Evolutionary conservation across 1,140 invertebrate species (phyloP).

Genomic region (Plutomurus gul): DNA sequence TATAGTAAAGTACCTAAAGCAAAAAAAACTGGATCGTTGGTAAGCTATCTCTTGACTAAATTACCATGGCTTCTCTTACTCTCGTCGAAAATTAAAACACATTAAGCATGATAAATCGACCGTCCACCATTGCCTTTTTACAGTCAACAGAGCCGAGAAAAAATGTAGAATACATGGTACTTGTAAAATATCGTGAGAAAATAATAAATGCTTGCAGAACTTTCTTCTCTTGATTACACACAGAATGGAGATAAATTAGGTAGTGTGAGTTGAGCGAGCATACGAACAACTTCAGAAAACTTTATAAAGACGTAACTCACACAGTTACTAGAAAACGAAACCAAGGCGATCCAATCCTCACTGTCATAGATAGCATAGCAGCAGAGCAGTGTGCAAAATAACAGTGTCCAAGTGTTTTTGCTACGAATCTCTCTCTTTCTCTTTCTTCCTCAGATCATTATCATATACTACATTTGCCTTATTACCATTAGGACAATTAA

Average conservation of each 20-base stretch:
- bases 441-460: background rate
- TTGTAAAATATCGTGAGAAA: conserved; percentile 8
- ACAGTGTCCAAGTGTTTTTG: background rate
- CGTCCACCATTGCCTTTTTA: too few species aligned
- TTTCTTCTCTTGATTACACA: conserved; percentile 23
- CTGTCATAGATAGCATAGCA: too few species aligned
- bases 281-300: background rate
- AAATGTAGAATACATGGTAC: background rate
- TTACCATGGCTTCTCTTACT: background rate
- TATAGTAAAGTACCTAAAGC: too few species aligned
- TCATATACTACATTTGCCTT: background rate
- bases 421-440: background rate
- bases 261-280: background rate
- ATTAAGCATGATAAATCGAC: conserved; percentile 23
- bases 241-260: conserved; percentile 4
- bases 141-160: background rate
- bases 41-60: background rate
- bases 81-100: conserved; percentile 5
- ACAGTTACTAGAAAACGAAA: background rate
- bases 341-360: background rate
- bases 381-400: conserved; percentile 1
- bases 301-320: too few species aligned
- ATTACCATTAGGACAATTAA: background rate
- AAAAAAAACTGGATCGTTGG: background rate
- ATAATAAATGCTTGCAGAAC: conserved; percentile 16